Evolutionary conservation across 2,113 vertebrate genomes (phyloP).

Genomic region (Oncorhynchus masou): DNA sequence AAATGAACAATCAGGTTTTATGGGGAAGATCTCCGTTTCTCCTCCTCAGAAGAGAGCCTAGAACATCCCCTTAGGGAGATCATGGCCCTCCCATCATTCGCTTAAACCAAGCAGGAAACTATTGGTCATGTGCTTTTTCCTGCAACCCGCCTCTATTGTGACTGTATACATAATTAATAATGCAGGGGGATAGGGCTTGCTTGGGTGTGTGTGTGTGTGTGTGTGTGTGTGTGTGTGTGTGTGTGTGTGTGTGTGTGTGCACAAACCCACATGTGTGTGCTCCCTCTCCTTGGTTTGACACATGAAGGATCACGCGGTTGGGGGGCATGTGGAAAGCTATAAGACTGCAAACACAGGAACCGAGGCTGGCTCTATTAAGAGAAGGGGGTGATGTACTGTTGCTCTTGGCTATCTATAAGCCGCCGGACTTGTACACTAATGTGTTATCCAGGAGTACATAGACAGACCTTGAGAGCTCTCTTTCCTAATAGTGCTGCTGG

Average conservation of each 20-base stretch:
- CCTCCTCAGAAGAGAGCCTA: conserved; percentile 10
- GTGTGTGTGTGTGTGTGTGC: background rate
- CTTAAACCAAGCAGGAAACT: conserved; percentile 10
- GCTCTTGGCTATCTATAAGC: too few species aligned
- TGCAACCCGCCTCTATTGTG: conserved; percentile 25
- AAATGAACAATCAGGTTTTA: conserved; percentile 10
- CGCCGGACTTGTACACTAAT: too few species aligned
- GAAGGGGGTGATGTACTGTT: background rate
- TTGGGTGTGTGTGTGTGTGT: background rate
- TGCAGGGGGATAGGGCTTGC: background rate
- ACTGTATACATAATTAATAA: conserved; percentile 36
- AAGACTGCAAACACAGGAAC: background rate
- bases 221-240: conserved; percentile 9
- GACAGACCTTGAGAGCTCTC: too few species aligned
- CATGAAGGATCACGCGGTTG: conserved; percentile 15
- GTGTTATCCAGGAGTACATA: too few species aligned
- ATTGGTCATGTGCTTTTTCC: conserved; percentile 19
- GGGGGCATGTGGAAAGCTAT: conserved; percentile 12
- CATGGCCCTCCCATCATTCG: conserved; percentile 7
- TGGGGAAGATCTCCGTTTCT: conserved; percentile 15
- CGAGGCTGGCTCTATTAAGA: conserved; percentile 4
- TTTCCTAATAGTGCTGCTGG: too few species aligned
- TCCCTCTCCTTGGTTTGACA: background rate
- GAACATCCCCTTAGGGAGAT: conserved; percentile 30
- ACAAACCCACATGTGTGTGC: background rate